Evolutionary conservation across 1,140 invertebrate species (phyloP).

Genomic region (Platyscapa corneri): DNA sequence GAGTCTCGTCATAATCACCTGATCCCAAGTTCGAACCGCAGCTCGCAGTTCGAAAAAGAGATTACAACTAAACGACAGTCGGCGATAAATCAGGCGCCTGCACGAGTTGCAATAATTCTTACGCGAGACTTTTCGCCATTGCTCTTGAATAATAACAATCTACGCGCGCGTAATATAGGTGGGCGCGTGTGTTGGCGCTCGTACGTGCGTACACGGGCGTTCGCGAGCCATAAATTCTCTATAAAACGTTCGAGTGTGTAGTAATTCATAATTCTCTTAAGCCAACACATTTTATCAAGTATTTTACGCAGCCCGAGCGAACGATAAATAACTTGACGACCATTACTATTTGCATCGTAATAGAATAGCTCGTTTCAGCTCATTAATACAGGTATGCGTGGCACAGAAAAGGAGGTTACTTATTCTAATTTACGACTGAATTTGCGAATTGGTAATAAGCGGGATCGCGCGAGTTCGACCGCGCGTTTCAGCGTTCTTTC

Average conservation of each 20-base stretch:
- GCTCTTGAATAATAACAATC: neutral
- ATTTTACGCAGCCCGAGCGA: neutral
- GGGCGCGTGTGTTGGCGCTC: no score
- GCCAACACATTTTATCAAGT: neutral
- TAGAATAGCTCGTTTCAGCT: neutral
- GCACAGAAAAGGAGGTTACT: neutral
- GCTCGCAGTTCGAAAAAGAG: neutral
- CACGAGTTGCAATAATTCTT: neutral
- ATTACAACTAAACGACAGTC: neutral
- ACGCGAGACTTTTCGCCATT: neutral
- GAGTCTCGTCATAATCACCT: neutral
- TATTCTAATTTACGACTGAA: neutral
- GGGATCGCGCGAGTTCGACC: neutral
- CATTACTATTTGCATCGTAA: neutral
- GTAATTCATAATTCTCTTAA: slow-evolving; percentile 1
- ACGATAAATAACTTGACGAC: slow-evolving; percentile 2
- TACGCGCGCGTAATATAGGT: no score
- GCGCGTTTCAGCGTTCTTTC: neutral
- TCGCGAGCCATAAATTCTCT: neutral
- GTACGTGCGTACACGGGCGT: neutral
- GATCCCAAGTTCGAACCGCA: neutral
- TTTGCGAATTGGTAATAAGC: neutral
- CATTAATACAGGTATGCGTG: slow-evolving; percentile 1
- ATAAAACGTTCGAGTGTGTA: neutral
- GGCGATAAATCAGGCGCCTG: neutral